Evolutionary conservation across 2,888 invertebrate species (phyloP).

Genomic region (Tinea trinotella): DNA sequence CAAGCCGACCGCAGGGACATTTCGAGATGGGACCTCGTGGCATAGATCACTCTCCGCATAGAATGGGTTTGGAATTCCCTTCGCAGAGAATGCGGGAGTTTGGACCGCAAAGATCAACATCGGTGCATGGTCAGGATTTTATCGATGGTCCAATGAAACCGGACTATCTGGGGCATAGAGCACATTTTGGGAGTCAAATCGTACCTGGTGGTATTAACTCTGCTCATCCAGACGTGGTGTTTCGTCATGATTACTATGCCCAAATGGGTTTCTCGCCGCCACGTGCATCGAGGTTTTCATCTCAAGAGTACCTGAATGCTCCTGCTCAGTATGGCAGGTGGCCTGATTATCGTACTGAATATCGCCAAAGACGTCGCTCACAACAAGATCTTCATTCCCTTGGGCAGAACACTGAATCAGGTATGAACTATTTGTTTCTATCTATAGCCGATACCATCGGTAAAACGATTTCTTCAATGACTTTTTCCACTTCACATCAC

Average conservation of each 20-base stretch:
- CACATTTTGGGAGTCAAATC: constrained; percentile 53
- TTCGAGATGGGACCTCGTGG: constrained; percentile 68
- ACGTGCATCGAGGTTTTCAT: constrained; percentile 58
- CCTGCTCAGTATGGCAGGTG: constrained; percentile 57
- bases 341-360: constrained; percentile 58
- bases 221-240: constrained; percentile 58
- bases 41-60: constrained; percentile 60
- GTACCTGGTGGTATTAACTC: constrained; percentile 46
- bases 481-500: too few species aligned
- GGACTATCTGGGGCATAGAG: constrained; percentile 51
- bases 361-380: constrained; percentile 57
- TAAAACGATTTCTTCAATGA: too few species aligned
- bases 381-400: constrained; percentile 64
- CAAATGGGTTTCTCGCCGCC: constrained; percentile 56
- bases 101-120: constrained; percentile 59
- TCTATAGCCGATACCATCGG: background rate
- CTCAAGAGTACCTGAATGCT: constrained; percentile 64
- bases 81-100: constrained; percentile 55
- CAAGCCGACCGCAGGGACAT: constrained; percentile 52
- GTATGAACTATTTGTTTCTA: constrained; percentile 32
- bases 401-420: constrained; percentile 59
- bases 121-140: constrained; percentile 63
- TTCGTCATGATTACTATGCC: constrained; percentile 55
- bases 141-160: constrained; percentile 56
- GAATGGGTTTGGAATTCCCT: constrained; percentile 51